These are phyloP conservation scores for Gila orcuttii DNA, from an alignment of 2,113 vertebrate species.

Conservation along the genomic window DNA sequence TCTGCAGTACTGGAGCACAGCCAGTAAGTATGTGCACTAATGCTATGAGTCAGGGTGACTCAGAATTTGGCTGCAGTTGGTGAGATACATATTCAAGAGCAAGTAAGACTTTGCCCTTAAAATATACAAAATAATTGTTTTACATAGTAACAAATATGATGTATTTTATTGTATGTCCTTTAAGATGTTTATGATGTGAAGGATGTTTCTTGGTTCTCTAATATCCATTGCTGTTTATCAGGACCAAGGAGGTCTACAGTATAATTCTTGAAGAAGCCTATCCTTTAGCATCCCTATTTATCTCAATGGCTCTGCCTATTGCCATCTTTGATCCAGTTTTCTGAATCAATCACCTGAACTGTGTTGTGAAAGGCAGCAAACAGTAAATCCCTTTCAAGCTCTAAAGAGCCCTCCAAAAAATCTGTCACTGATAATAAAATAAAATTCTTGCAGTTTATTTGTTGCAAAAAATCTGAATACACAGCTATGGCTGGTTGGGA, in stretches of 20 bases:
- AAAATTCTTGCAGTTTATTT: background rate
- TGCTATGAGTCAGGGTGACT: slow-evolving; percentile 20
- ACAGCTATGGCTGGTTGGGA: background rate
- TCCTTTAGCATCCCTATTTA: background rate
- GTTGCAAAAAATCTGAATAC: background rate
- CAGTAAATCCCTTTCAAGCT: background rate
- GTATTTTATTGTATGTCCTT: no score
- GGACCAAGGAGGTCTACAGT: background rate
- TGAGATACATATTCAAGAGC: slow-evolving; percentile 33
- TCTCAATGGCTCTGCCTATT: background rate
- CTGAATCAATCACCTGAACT: background rate
- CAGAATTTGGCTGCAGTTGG: slow-evolving; percentile 11
- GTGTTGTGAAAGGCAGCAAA: background rate
- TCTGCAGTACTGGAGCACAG: slow-evolving; percentile 17
- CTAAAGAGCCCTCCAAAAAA: background rate
- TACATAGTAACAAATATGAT: background rate
- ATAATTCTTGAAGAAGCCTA: background rate
- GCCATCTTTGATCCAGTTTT: background rate
- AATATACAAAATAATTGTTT: background rate
- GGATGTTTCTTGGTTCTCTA: background rate
- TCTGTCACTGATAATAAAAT: background rate
- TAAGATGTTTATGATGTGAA: background rate
- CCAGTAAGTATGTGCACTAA: slow-evolving; percentile 14
- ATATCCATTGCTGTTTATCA: background rate
- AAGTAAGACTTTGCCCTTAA: slow-evolving; percentile 1